Percentiles rank a stretch among this genome's conserved stretches.
Evolutionary conservation across 2,113 vertebrate genomes (phyloP).

Genomic region (Chaenogobius annularis): DNA sequence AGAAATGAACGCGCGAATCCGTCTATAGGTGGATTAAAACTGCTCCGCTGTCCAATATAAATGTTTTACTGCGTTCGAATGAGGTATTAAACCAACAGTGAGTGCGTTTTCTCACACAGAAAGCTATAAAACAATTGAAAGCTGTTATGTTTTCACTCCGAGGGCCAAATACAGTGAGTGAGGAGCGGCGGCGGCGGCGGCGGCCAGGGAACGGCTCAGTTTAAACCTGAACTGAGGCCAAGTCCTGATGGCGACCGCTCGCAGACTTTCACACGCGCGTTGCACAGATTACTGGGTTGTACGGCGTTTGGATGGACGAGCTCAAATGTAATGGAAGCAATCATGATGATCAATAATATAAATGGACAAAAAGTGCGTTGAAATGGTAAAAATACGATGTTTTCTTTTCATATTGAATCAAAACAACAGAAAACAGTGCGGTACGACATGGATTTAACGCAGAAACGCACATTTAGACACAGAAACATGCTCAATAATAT

Average conservation of each 20-base stretch:
- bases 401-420: too few species aligned
- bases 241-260: not conserved
- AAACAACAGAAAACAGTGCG: too few species aligned
- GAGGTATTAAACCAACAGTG: conserved; percentile 17
- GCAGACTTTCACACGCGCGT: conserved; percentile 2
- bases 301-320: too few species aligned
- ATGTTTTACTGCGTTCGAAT: conserved; percentile 18
- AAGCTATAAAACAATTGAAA: not conserved
- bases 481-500: too few species aligned
- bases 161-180: not conserved
- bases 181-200: conserved; percentile 3
- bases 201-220: conserved; percentile 23
- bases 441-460: too few species aligned
- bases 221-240: conserved; percentile 17
- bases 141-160: not conserved
- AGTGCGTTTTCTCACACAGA: conserved; percentile 10
- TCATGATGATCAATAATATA: too few species aligned
- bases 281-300: not conserved
- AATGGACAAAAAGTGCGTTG: too few species aligned
- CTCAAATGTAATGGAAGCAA: too few species aligned
- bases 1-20: conserved; percentile 20
- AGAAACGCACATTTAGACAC: too few species aligned
- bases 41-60: conserved; percentile 11
- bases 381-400: too few species aligned
- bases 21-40: conserved; percentile 15